Base-by-base conservation (phyloP, 1,140 invertebrate species). In the Drosophila mojavensis region DNA sequence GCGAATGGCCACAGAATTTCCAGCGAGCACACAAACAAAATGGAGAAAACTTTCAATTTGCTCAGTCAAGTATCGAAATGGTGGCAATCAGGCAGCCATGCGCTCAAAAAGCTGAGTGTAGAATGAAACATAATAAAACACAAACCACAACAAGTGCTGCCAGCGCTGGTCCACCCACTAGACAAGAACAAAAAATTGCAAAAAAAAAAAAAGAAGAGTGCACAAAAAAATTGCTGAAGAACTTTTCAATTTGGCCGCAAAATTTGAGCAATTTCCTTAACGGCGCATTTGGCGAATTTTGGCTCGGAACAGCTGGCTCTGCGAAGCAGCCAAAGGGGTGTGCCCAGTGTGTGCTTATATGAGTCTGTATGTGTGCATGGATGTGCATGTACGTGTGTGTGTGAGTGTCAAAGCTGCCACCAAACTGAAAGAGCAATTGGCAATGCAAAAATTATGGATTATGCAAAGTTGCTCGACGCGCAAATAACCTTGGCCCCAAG, bases 221-320 rank as follows among this genome's bases (percentile, higher is more conserved):
- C 33, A 45, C 24, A 59, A 63, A 63, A 45, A 20, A 47, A 47
- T 47, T 30, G 76, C 39, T 73, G 39, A 70, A 75, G 63, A 88
- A 89, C 84, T 88, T 88, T 89, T 83, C 83, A 89, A 79, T 89
- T 88, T 80, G 76, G 77, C 69, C 43, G 54, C 74, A 78, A 58
- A 89, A 83, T 88, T 89, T 80, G 79, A 59, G 64, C 71, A 73
- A 76, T 88, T 88, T 86, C 62, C 79, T 73, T 60, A 66, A 55
- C 20, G 45, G 61, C 61, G 36, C 55, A 51, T 15, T 33, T 24
- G 20, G 47, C 45, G 30, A 55, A 56, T 39, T 63, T 51, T 58
- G 43, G 24, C 13, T 10, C 39, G 20, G 28, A 48, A 60, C 54
- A 43, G 30, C 13, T 47, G 30, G 24, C 13, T 28, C 17, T 28